A percentile compares a stretch with the other conserved stretches of the same genome.
Evolutionary conservation across 2,888 invertebrate species (phyloP).

Genomic region (Campoletis raptor): DNA sequence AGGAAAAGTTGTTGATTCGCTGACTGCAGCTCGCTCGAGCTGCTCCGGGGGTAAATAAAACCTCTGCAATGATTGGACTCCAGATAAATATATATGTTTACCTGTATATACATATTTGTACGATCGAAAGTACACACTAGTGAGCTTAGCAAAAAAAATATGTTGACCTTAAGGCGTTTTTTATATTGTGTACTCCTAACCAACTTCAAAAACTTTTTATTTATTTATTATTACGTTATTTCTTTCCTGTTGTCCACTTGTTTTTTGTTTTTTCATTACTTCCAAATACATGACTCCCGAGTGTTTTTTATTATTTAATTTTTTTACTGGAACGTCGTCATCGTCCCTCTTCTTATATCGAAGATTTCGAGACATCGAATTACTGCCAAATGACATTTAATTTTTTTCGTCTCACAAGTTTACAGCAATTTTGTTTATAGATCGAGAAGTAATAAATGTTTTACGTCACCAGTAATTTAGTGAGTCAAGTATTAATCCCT

Average conservation of each 20-base stretch:
- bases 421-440: neutral
- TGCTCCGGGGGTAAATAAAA: conserved; percentile 24
- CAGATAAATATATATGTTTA: conserved; percentile 21
- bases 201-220: neutral
- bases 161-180: conserved; percentile 1
- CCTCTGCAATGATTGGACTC: conserved; percentile 6
- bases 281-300: neutral
- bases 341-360: neutral
- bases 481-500: neutral
- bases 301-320: neutral
- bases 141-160: neutral
- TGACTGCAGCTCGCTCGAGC: conserved; percentile 12
- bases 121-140: neutral
- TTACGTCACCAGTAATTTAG: conserved; percentile 1
- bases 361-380: conserved; percentile 7
- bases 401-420: neutral
- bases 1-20: conserved; percentile 27
- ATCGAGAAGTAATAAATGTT: neutral
- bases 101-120: neutral
- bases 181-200: neutral
- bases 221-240: neutral
- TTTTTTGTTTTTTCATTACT: neutral
- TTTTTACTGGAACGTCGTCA: neutral
- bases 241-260: neutral
- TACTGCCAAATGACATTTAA: neutral